Conservation (phyloP, 2,113 vertebrate species). For the Diadophis punctatus region DNA sequence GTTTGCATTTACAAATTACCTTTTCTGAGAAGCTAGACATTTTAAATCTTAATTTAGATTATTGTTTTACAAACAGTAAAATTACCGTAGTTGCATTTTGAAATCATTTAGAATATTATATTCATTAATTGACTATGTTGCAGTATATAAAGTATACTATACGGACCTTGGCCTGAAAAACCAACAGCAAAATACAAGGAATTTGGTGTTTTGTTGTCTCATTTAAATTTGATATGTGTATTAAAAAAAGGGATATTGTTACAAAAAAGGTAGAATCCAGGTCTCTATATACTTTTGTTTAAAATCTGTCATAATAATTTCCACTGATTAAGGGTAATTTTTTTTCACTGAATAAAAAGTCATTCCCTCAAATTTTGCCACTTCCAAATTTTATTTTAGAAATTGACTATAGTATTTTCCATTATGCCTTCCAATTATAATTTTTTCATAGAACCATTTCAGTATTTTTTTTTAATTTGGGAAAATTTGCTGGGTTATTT, state of each 20-base stretch:
- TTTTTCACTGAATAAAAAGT: neutral
- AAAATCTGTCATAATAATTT: neutral
- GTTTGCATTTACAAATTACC: neutral
- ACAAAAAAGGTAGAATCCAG: neutral
- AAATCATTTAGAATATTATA: neutral
- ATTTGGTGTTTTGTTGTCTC: neutral
- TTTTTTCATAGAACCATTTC: neutral
- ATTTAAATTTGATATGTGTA: neutral
- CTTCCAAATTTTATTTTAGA: neutral
- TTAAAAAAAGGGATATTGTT: neutral
- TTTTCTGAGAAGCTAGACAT: conserved; percentile 1
- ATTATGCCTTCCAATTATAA: neutral
- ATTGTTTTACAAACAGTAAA: conserved; percentile 1
- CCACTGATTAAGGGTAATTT: neutral
- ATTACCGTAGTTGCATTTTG: neutral
- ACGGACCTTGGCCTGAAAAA: neutral
- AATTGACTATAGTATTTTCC: neutral
- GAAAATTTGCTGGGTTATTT: neutral
- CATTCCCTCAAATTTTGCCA: neutral
- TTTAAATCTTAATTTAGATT: neutral
- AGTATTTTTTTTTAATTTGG: neutral
- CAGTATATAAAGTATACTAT: neutral
- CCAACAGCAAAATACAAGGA: neutral
- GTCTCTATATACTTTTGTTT: neutral
- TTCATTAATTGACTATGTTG: neutral